phyloP scores from a whole-genome alignment of 1,140 invertebrate genomes.

The Megalopta genalis region DNA sequence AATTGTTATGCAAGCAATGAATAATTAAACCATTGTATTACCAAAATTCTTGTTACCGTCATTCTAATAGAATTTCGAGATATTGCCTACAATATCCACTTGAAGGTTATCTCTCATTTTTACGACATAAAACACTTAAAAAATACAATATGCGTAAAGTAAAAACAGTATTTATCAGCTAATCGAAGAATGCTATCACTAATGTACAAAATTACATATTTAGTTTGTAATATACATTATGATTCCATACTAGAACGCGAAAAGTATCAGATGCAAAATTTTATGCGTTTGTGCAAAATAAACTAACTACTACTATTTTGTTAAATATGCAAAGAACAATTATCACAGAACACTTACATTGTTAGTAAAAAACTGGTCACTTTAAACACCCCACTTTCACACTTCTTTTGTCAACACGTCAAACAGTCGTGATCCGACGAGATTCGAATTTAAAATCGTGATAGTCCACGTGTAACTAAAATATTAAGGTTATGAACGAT shows the following conservation, averaged over 20 bases:
- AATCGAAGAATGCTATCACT: neutral
- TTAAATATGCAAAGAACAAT: neutral
- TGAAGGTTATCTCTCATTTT: constrained; percentile 24
- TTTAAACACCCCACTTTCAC: constrained; percentile 9
- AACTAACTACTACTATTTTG: constrained; percentile 2
- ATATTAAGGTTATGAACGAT: constrained; percentile 28
- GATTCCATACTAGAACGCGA: neutral
- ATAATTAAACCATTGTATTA: neutral
- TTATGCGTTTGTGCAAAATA: neutral
- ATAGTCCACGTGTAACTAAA: constrained; percentile 20
- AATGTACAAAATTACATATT: neutral
- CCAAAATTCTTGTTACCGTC: neutral
- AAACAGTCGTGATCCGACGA: neutral
- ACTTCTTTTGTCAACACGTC: neutral
- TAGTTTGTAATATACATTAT: neutral
- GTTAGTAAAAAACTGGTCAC: neutral
- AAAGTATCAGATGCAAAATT: neutral
- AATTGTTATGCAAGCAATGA: neutral
- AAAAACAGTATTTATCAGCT: neutral
- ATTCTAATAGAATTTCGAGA: neutral
- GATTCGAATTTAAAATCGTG: neutral
- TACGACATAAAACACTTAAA: neutral
- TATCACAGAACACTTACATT: constrained; percentile 23
- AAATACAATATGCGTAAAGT: neutral
- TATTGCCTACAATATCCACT: neutral